These are phyloP conservation scores for Erpobdella octoculata DNA, from an alignment of 2,888 invertebrate genomes.

Conservation along the genomic window DNA sequence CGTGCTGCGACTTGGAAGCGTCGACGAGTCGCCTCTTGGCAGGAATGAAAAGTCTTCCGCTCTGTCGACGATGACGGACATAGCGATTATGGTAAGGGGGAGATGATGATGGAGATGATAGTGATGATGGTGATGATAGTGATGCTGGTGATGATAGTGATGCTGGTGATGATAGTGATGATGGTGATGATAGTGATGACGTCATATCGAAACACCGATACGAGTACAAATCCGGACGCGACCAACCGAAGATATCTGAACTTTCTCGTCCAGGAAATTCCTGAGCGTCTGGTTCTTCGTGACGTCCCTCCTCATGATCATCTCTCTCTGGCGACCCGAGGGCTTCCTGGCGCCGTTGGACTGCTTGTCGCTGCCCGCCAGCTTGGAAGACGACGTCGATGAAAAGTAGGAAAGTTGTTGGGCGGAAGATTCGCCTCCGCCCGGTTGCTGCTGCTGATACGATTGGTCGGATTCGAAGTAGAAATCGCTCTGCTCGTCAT, in stretches of 20 bases:
- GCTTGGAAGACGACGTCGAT: not conserved
- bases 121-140: not conserved
- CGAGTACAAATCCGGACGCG: no score
- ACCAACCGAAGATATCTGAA: no score
- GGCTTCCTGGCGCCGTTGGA: not conserved
- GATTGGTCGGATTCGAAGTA: slow-evolving; percentile 6
- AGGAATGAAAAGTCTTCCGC: slow-evolving; percentile 2
- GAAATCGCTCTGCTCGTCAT: slow-evolving; percentile 10
- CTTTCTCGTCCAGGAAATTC: not conserved
- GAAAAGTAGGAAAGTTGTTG: not conserved
- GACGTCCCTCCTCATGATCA: not conserved
- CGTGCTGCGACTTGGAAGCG: not conserved
- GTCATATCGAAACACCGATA: no score
- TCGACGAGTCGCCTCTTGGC: not conserved
- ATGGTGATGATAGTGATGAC: not conserved
- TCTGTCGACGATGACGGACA: not conserved
- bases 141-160: not conserved
- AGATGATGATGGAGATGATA: not conserved
- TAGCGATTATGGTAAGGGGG: not conserved
- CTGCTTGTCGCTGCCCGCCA: not conserved
- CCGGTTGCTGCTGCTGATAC: not conserved
- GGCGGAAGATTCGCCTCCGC: no score
- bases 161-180: slow-evolving; percentile 20
- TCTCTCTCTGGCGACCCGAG: not conserved
- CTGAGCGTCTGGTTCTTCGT: slow-evolving; percentile 6